Evolutionary conservation across 2,888 invertebrate genomes (phyloP), one percentile per base, ranked within the genome.

Genomic region (Deilephila porcellus): DNA sequence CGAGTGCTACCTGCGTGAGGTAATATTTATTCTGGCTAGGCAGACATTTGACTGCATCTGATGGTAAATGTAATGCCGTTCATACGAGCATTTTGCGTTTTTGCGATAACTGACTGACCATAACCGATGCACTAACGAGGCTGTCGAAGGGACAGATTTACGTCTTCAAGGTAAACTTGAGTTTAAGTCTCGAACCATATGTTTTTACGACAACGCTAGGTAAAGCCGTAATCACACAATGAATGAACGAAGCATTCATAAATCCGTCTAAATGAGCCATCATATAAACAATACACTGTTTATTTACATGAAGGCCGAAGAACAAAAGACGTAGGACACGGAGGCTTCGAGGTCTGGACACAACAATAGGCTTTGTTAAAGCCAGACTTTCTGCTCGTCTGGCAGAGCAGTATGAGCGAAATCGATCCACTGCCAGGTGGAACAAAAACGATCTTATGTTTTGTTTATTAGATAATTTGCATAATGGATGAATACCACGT

Each of bases 291-390:
- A 52, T 25, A 67, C 45, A 25, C 17, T 20, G 45, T 67, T 67
- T 67, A 67, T 67, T 52, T 25, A 5, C 45, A 67, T 52, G 45
- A 52, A 67, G 17, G 6, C 45, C 17, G 45, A 14, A 67, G 64
- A 67, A 67, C 67, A 67, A 67, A 52, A 25, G 45, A 11, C 45
- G 25, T 52, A 25, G 52, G 67, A 52, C 52, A 52, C 17, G 20
- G 20, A 52, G 6, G 25, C 37, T 45, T 52, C 45, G 45, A 52
- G 67, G 63, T 37, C 67, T 45, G 45, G 11, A 25, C 45, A 20
- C 45, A 67, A 67, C 67, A 67, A 67, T 67, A 52, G 67, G 67
- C 67, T 67, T 67, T 67, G 67, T 67, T 67, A 52, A 25, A 25
- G 52, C 52, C 67, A 67, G 67, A 52, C 67, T 64, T 25, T 67